Conservation (phyloP, 2,113 vertebrate species). For the Cavia aperea region DNA sequence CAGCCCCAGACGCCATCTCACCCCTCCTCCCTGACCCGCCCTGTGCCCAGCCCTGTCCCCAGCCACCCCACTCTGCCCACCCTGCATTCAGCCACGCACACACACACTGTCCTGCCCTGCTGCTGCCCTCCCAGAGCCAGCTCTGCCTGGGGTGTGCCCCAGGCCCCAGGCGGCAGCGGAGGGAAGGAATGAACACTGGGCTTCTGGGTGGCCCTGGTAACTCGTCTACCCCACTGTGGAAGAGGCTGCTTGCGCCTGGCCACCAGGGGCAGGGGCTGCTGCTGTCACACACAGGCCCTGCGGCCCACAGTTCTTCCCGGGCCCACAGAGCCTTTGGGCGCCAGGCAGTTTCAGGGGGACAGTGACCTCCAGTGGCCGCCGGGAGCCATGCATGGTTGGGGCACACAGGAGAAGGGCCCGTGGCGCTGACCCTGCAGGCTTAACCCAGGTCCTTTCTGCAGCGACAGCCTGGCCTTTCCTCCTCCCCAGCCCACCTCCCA, state of each 20-base stretch:
- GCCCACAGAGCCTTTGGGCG: no score
- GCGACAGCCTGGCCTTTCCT: not conserved
- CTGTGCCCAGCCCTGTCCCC: not conserved
- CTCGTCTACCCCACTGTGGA: not conserved
- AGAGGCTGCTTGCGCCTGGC: not conserved
- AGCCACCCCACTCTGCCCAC: not conserved
- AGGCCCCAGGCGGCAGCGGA: not conserved
- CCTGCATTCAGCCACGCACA: not conserved
- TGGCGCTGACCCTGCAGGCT: not conserved
- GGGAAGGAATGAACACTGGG: not conserved
- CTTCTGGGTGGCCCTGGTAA: fast-evolving
- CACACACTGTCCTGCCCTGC: not conserved
- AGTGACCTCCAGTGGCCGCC: conserved; percentile 31
- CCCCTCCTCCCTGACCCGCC: not conserved
- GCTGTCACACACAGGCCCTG: fast-evolving
- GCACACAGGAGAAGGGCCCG: not conserved
- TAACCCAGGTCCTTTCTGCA: not conserved
- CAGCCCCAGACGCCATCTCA: not conserved
- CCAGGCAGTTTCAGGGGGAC: not conserved
- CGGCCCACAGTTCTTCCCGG: not conserved
- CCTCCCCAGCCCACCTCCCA: fast-evolving
- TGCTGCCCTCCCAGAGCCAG: not conserved
- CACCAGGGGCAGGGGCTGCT: not conserved
- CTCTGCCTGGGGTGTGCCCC: not conserved
- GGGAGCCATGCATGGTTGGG: not conserved